Evolutionary conservation across 2,888 invertebrate genomes (phyloP).

Genomic region (Rhagonycha lutea): DNA sequence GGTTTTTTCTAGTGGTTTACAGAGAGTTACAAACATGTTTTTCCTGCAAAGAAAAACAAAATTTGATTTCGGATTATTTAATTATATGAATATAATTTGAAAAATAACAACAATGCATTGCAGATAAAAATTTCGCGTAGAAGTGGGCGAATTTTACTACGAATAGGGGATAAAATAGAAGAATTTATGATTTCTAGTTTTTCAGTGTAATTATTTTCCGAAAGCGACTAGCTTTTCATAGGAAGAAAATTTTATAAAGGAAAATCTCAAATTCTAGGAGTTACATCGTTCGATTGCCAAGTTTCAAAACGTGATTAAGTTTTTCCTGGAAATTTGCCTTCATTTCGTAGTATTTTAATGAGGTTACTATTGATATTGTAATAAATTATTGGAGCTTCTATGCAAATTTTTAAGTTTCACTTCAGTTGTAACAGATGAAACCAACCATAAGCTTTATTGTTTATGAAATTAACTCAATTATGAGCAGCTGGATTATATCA

Average conservation of each 20-base stretch:
- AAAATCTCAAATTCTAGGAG: background rate
- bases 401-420: background rate
- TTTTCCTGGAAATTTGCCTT: background rate
- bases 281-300: background rate
- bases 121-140: background rate
- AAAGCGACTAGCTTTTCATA: background rate
- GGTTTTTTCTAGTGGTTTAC: no score
- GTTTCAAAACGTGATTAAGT: background rate
- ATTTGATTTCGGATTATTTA: no score
- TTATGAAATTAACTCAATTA: background rate
- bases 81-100: no score
- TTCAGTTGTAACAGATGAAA: background rate
- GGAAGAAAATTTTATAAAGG: background rate
- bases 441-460: background rate
- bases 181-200: background rate
- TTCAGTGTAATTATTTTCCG: background rate
- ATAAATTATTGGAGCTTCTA: background rate
- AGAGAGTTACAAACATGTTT: no score
- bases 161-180: background rate
- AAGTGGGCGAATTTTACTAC: background rate
- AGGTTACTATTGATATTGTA: background rate
- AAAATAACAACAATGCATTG: background rate
- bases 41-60: no score
- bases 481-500: no score
- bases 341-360: background rate